Conservation (phyloP, 2,113 vertebrate species). For the Leucosticte australis region DNA sequence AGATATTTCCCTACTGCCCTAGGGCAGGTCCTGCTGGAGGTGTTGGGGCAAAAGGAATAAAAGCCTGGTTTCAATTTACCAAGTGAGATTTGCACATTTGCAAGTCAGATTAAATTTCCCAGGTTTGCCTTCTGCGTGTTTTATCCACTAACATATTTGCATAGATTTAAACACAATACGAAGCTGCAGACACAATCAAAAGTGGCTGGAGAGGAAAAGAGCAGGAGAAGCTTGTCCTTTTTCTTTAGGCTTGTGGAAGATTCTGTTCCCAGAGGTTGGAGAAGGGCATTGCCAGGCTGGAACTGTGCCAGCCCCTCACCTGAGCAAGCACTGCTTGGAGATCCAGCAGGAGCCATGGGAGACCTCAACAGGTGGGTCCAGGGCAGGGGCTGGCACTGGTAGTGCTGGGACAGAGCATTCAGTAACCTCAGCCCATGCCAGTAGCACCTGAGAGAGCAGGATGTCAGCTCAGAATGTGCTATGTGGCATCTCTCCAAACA, state of each 20-base stretch:
- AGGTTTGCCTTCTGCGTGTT: not conserved
- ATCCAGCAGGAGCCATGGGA: not conserved
- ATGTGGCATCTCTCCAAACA: not conserved
- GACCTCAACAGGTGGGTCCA: not conserved
- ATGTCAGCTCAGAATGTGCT: not conserved
- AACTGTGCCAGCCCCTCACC: not conserved
- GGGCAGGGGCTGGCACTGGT: not conserved
- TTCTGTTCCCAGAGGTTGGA: not conserved
- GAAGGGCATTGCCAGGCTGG: not conserved
- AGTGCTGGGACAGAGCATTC: not conserved
- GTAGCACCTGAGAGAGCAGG: not conserved
- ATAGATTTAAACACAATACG: slow-evolving; percentile 6
- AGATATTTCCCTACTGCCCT: not conserved
- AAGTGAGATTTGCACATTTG: not conserved
- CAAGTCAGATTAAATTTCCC: not conserved
- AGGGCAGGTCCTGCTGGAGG: not conserved
- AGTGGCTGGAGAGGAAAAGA: not conserved
- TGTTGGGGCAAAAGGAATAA: not conserved
- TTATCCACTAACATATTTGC: not conserved
- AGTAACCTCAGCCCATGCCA: not conserved
- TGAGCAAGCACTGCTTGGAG: not conserved
- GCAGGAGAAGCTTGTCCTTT: not conserved
- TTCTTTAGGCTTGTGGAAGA: not conserved
- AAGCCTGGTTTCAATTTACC: not conserved
- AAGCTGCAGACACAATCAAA: not conserved